Percentiles rank a stretch among this genome's conserved stretches.
Evolutionary conservation across 2,797 vertebrate species (phyloP).

Genomic region (Thamnophis elegans): DNA sequence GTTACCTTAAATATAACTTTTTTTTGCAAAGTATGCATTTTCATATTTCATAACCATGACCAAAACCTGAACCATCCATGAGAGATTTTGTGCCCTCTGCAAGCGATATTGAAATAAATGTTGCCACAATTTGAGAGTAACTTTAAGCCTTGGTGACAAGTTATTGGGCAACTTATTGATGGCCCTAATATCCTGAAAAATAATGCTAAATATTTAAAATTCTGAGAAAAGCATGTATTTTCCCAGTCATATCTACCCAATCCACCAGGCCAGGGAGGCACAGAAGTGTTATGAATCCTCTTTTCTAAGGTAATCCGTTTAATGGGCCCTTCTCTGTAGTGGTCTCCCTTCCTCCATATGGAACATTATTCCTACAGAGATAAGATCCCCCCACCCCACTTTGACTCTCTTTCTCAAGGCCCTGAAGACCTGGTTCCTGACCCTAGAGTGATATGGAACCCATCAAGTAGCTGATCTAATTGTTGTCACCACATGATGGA

Average conservation of each 20-base stretch:
- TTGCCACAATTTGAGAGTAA: not conserved
- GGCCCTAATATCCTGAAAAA: conserved; percentile 27
- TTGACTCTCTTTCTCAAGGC: not conserved
- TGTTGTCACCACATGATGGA: too few relatives aligned
- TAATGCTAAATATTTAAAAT: conserved; percentile 29
- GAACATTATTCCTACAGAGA: not conserved
- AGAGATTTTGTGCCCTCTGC: not conserved
- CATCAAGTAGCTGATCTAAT: not conserved
- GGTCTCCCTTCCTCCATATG: not conserved
- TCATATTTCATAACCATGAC: not conserved
- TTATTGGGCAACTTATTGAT: too few relatives aligned
- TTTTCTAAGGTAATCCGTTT: not conserved
- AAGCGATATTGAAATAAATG: not conserved
- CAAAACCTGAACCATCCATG: not conserved
- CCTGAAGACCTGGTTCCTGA: not conserved
- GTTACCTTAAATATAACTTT: not conserved
- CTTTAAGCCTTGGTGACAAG: not conserved
- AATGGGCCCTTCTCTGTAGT: not conserved
- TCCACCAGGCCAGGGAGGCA: not conserved
- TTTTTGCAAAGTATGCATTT: not conserved
- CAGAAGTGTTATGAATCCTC: not conserved
- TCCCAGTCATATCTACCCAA: not conserved
- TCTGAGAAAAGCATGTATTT: conserved; percentile 29
- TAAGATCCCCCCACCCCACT: not conserved
- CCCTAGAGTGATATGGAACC: not conserved